These are phyloP conservation scores for Malurus splendens DNA, from an alignment of 2,797 vertebrate genomes.

Conservation along the genomic window DNA sequence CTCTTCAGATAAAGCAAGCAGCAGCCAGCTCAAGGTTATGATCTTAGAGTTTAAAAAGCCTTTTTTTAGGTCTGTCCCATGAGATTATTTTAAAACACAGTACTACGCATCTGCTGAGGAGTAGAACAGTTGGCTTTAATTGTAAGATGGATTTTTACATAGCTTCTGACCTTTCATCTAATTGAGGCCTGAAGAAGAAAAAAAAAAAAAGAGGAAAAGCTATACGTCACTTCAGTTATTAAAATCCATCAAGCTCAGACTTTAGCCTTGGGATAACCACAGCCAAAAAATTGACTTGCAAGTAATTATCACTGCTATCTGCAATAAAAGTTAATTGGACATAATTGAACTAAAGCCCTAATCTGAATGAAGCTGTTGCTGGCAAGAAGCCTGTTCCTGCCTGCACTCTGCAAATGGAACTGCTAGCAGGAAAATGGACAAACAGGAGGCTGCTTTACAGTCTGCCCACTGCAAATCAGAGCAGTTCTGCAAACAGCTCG, in stretches of 20 bases:
- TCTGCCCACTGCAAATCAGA: constrained; percentile 48
- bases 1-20: background rate
- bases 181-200: constrained; percentile 61
- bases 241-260: constrained; percentile 71
- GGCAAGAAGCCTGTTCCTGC: constrained; percentile 63
- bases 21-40: constrained; percentile 46
- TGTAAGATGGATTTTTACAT: constrained; percentile 61
- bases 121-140: constrained; percentile 58
- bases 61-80: constrained; percentile 42
- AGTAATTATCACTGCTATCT: constrained; percentile 75
- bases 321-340: constrained; percentile 79
- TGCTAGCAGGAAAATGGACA: constrained; percentile 58
- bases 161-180: constrained; percentile 64
- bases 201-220: constrained; percentile 14
- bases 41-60: constrained; percentile 44
- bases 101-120: constrained; percentile 27
- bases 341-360: constrained; percentile 76
- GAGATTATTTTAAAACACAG: constrained; percentile 63
- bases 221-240: constrained; percentile 64
- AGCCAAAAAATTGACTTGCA: constrained; percentile 70
- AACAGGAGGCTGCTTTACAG: constrained; percentile 55
- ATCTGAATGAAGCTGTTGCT: constrained; percentile 68
- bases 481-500: constrained; percentile 39
- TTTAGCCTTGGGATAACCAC: constrained; percentile 66
- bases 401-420: constrained; percentile 67